These are phyloP conservation scores for Ovis canadensis DNA, from an alignment of 2,113 vertebrate species.

Conservation along the genomic window DNA sequence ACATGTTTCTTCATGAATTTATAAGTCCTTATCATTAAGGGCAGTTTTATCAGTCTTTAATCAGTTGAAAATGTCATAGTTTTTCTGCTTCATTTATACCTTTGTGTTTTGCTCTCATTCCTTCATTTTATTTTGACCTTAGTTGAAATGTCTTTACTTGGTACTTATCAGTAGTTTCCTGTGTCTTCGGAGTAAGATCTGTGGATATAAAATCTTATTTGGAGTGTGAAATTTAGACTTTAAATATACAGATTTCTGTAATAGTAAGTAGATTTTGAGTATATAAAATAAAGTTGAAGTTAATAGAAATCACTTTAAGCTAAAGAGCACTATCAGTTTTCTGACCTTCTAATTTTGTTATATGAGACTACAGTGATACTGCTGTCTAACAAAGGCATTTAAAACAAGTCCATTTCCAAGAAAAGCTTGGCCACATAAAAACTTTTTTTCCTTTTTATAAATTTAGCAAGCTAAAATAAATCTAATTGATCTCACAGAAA, in stretches of 20 bases:
- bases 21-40: background rate
- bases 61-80: background rate
- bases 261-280: background rate
- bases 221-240: background rate
- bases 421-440: background rate
- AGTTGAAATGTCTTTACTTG: background rate
- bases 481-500: background rate
- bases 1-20: background rate
- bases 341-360: background rate
- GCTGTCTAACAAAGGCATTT: background rate
- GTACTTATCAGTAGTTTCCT: background rate
- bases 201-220: background rate
- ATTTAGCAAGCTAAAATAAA: background rate
- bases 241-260: background rate
- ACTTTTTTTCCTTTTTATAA: background rate
- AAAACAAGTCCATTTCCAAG: background rate
- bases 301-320: slow-evolving; percentile 7
- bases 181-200: background rate
- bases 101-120: background rate
- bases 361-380: background rate
- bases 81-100: background rate
- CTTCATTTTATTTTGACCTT: background rate
- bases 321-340: background rate
- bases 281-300: slow-evolving; percentile 13
- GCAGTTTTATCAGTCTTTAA: background rate